A percentile compares a stretch with the other conserved stretches of the same genome.
These are phyloP conservation scores for Medauroidea extradentata DNA, from an alignment of 1,140 invertebrate species.

Conservation along the genomic window DNA sequence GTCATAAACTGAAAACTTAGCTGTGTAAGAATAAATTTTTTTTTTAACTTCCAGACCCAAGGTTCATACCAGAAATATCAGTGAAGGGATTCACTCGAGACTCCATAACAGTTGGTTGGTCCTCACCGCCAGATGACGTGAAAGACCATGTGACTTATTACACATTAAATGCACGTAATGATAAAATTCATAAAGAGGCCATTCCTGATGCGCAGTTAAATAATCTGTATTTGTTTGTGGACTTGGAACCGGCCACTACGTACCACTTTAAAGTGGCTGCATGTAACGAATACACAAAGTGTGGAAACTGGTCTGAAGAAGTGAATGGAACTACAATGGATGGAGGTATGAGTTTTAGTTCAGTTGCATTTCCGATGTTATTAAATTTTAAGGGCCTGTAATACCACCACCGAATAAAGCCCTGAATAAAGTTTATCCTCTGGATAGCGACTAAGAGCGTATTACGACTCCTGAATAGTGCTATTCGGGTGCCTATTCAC, in stretches of 20 bases:
- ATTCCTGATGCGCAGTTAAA: slow-evolving; percentile 55
- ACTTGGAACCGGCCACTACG: slow-evolving; percentile 68
- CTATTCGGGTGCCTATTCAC: too few species aligned
- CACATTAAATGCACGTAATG: slow-evolving; percentile 60
- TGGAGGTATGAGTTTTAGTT: slow-evolving; percentile 46
- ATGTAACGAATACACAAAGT: slow-evolving; percentile 72
- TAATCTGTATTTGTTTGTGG: slow-evolving; percentile 69
- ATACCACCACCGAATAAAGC: too few species aligned
- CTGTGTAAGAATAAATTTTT: neutral
- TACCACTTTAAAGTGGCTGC: slow-evolving; percentile 71
- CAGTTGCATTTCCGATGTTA: neutral
- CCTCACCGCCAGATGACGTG: slow-evolving; percentile 57
- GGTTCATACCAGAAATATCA: slow-evolving; percentile 69
- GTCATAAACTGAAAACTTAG: neutral
- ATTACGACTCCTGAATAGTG: too few species aligned
- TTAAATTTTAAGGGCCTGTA: too few species aligned
- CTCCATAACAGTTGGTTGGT: slow-evolving; percentile 75
- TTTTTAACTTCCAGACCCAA: slow-evolving; percentile 53
- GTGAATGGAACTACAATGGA: slow-evolving; percentile 77
- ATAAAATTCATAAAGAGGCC: slow-evolving; percentile 52
- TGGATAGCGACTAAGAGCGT: too few species aligned
- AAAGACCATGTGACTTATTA: slow-evolving; percentile 71
- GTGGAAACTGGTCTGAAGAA: slow-evolving; percentile 67
- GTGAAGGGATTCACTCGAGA: slow-evolving; percentile 71
- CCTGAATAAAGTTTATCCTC: too few species aligned